Evolutionary conservation across 2,888 invertebrate species (phyloP), one percentile per base, ranked within the genome.

Genomic region (Aricia artaxerxes): DNA sequence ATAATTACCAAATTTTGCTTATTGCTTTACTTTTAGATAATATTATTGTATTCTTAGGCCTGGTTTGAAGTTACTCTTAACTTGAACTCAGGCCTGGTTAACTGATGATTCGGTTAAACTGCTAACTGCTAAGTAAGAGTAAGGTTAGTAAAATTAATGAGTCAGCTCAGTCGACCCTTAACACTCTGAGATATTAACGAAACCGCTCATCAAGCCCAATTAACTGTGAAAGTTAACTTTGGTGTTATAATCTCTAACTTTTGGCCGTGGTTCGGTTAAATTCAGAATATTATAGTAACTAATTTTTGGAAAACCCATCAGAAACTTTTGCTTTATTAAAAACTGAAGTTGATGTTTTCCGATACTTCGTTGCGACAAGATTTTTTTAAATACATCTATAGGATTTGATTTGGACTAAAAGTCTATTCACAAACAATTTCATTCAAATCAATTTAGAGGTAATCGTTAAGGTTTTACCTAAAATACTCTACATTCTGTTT

Each of bases 111-210:
- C 24, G 76, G 53, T 77, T 77, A 35, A 31, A 44, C 76, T 53
- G 69, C 0, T 69, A 69, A 77, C 31, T 16, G 76, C 53, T 73
- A 73, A 73, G 44, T 73, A 73, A 44, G 6, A 38, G 40, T 73
- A 73, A 44, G 73, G 73, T 44, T 40, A 76, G 91, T 91, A 91
- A 88, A 92, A 93, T 92, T 92, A 94, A 93, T 93, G 92, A 92
- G 89, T 87, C 85, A 88, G 89, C 89, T 89, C 89, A 85, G 86
- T 85, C 84, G 84, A 84, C 85, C 86, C 85, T 86, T 82, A 82
- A 81, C 86, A 91, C 88, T 90, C 85, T 84, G 90, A 87, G 85
- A 85, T 75, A 44, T 75, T 31, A 4, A 49, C 75, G 11, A 44
- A 75, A 49, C 75, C 49, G 44, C 24, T 49, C 49, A 75, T 75